These are phyloP conservation scores for Poeciliopsis retropinna DNA, from an alignment of 2,113 vertebrate species.

Conservation along the genomic window DNA sequence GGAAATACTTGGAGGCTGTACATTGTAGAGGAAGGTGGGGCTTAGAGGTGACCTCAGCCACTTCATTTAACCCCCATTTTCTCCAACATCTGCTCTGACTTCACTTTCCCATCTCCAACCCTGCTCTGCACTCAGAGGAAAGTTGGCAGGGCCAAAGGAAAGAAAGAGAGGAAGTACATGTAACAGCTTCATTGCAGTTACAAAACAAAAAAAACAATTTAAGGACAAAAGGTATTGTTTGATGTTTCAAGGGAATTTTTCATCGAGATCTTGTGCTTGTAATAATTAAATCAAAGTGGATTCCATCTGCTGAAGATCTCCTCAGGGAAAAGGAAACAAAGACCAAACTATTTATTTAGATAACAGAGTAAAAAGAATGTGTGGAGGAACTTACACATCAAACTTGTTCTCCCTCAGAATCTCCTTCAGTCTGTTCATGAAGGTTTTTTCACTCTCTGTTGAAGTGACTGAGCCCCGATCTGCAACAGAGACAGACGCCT, in stretches of 20 bases:
- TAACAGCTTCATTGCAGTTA: conserved; percentile 7
- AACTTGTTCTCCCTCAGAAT: conserved; percentile 92
- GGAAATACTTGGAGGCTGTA: conserved; percentile 57
- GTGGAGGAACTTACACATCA: conserved; percentile 87
- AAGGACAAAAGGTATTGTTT: not conserved
- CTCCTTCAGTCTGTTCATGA: conserved; percentile 94
- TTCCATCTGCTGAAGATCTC: not conserved
- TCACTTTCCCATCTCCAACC: conserved; percentile 27
- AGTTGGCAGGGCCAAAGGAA: conserved; percentile 13
- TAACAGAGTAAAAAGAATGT: not conserved
- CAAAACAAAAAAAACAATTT: conserved; percentile 9
- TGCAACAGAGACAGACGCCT: conserved; percentile 73
- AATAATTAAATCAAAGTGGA: not conserved
- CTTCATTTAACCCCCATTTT: not conserved
- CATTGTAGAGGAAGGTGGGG: conserved; percentile 5
- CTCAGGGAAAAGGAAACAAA: conserved; percentile 1
- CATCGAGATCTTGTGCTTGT: conserved; percentile 12
- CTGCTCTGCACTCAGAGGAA: conserved; percentile 7
- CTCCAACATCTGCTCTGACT: conserved; percentile 32
- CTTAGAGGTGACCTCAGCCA: conserved; percentile 5
- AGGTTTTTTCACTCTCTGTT: conserved; percentile 90
- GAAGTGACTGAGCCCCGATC: conserved; percentile 84
- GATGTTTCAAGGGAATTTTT: conserved; percentile 12
- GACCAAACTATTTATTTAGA: not conserved
- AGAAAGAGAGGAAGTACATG: conserved; percentile 24